Percentiles rank a stretch among this genome's conserved stretches.
Evolutionary conservation across 2,888 invertebrate species (phyloP).

Genomic region (Lutraria lutraria): DNA sequence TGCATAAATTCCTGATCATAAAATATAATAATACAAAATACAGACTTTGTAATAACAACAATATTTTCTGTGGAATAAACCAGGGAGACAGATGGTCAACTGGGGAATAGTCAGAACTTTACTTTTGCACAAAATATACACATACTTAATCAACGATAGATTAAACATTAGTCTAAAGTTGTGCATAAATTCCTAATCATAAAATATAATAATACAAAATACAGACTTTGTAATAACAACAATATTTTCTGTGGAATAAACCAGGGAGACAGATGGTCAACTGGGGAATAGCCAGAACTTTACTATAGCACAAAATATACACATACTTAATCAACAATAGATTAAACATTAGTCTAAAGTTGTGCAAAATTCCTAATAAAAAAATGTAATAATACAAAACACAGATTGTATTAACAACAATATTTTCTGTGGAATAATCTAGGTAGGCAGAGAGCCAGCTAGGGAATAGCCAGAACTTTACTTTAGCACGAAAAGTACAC

Average conservation of each 20-base stretch:
- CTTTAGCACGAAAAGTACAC: background rate
- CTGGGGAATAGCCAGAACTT: background rate
- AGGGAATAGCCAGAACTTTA: background rate
- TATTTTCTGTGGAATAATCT: background rate
- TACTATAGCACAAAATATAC: background rate
- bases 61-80: conserved; percentile 20
- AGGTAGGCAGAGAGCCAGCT: background rate
- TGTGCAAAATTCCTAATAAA: too few relatives aligned
- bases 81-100: background rate
- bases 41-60: background rate
- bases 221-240: background rate
- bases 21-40: background rate
- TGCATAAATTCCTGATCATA: too few relatives aligned
- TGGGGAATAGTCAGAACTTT: background rate
- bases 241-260: background rate
- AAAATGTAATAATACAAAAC: too few relatives aligned
- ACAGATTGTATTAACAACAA: background rate
- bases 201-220: background rate
- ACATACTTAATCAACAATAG: background rate
- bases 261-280: background rate
- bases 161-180: too few relatives aligned
- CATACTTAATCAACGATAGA: background rate
- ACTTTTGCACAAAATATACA: background rate
- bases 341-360: too few relatives aligned
- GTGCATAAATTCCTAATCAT: too few relatives aligned